Percentiles rank a stretch among this genome's conserved stretches.
phyloP scores from a whole-genome alignment of 2,113 vertebrate genomes.

The Indri indri region DNA sequence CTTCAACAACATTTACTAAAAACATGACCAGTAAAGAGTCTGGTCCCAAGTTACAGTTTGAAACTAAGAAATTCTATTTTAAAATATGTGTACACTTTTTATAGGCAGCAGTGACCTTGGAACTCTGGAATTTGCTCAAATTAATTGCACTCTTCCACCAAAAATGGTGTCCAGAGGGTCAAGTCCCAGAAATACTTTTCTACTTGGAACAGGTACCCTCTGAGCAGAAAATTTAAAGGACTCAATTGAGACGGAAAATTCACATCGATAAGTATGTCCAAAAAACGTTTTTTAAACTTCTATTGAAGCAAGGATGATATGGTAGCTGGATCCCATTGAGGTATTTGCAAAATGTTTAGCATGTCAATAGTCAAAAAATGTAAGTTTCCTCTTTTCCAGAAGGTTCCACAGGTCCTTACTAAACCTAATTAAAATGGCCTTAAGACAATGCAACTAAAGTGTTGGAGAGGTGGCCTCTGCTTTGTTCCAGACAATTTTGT shows the following conservation, averaged over 20 bases:
- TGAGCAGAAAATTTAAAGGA: background rate
- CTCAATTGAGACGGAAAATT: background rate
- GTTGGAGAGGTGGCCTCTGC: background rate
- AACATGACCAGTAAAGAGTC: background rate
- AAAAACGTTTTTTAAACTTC: background rate
- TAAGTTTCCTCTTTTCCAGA: background rate
- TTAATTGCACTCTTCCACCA: background rate
- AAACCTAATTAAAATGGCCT: conserved; percentile 50
- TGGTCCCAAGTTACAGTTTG: background rate
- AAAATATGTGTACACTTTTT: background rate
- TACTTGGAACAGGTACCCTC: background rate
- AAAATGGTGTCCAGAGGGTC: background rate
- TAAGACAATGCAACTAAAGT: conserved; percentile 15
- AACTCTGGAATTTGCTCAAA: background rate
- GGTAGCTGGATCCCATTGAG: background rate
- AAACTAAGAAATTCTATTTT: conserved; percentile 4
- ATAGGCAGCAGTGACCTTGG: background rate
- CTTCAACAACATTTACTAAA: background rate
- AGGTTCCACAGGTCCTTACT: background rate
- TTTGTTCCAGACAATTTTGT: conserved; percentile 34
- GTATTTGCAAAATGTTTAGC: background rate
- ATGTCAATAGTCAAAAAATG: background rate
- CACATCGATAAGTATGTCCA: background rate
- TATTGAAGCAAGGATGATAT: background rate
- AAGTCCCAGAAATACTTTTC: conserved; percentile 3